These are phyloP conservation scores for Hylia prasina DNA, from an alignment of 2,113 vertebrate species.

Conservation along the genomic window DNA sequence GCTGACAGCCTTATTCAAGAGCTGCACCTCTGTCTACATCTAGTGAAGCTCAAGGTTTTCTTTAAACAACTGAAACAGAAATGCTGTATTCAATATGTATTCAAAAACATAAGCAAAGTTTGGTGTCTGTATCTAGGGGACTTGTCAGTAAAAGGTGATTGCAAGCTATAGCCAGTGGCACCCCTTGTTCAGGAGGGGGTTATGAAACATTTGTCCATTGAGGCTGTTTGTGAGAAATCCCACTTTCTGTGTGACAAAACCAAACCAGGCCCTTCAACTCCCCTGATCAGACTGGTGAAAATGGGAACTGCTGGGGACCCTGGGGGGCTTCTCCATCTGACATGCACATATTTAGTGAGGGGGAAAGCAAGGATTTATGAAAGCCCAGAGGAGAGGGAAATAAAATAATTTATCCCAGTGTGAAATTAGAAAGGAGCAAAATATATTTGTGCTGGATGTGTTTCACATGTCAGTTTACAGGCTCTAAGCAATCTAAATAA, in stretches of 20 bases:
- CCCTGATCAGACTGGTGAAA: background rate
- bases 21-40: background rate
- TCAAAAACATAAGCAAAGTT: background rate
- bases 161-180: background rate
- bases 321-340: accelerated
- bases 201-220: background rate
- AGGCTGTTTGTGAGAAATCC: background rate
- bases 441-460: background rate
- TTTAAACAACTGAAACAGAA: background rate
- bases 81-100: background rate
- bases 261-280: background rate
- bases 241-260: background rate
- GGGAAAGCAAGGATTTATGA: background rate
- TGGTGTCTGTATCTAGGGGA: background rate
- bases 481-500: conserved; percentile 30
- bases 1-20: background rate
- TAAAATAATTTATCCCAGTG: background rate
- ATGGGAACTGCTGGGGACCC: background rate
- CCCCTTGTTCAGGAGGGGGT: background rate
- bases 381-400: background rate
- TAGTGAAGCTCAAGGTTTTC: background rate
- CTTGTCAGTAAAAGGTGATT: background rate
- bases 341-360: background rate
- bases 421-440: background rate
- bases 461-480: background rate